phyloP scores from a whole-genome alignment of 2,797 vertebrate genomes.

The Sardinella longiceps region DNA sequence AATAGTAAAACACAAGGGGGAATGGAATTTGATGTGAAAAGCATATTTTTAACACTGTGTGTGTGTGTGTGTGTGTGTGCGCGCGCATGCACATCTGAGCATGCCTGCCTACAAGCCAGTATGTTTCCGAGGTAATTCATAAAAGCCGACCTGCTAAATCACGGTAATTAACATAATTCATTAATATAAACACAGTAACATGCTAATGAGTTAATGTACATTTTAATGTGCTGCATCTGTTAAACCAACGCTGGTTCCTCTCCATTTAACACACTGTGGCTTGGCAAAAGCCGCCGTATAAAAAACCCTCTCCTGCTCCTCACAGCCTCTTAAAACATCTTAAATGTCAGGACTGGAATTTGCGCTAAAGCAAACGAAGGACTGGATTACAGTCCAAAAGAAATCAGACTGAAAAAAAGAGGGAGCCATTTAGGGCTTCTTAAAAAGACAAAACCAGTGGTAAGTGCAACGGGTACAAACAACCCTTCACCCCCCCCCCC shows the following conservation, averaged over 20 bases:
- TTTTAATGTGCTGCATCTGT: constrained; percentile 59
- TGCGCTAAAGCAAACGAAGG: constrained; percentile 30
- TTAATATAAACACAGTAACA: constrained; percentile 59
- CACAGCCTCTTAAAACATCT: constrained; percentile 12
- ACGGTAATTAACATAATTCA: constrained; percentile 59
- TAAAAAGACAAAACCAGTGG: constrained; percentile 3
- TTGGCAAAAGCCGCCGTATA: neutral
- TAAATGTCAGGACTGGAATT: constrained; percentile 19
- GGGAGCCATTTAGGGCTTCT: neutral
- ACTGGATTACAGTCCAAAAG: constrained; percentile 27
- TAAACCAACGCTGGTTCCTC: constrained; percentile 52
- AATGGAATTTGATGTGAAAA: neutral
- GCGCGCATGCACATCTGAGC: neutral
- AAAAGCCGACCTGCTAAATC: constrained; percentile 57
- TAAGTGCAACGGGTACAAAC: constrained; percentile 30
- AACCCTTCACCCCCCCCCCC: constrained; percentile 58
- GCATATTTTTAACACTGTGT: neutral
- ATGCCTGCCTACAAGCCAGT: constrained; percentile 34
- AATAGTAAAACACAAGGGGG: neutral
- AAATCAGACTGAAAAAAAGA: neutral
- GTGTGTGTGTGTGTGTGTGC: neutral
- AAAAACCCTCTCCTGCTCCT: neutral
- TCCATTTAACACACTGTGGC: constrained; percentile 43
- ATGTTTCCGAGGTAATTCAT: constrained; percentile 54
- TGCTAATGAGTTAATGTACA: constrained; percentile 61